These are phyloP conservation scores for Steatornis caripensis DNA, from an alignment of 2,113 vertebrate species.

Conservation along the genomic window DNA sequence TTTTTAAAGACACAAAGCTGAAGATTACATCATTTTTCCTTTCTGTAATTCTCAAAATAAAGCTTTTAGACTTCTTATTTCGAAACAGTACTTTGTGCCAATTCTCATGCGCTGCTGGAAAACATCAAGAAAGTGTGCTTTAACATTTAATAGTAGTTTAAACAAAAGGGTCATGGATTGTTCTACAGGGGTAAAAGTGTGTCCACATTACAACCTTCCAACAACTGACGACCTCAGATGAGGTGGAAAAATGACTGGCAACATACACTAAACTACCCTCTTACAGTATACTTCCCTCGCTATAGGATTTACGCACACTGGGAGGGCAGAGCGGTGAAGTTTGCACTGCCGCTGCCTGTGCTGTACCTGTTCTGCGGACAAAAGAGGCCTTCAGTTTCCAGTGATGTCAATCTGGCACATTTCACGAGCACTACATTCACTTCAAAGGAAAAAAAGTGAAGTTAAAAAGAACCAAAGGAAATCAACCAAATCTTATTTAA, in stretches of 20 bases:
- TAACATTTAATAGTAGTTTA: background rate
- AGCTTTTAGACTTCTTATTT: background rate
- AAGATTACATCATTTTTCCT: background rate
- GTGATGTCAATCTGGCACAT: slow-evolving; percentile 63
- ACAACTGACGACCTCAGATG: background rate
- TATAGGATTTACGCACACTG: slow-evolving; percentile 18
- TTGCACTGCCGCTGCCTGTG: slow-evolving; percentile 44
- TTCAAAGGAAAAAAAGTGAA: slow-evolving; percentile 75
- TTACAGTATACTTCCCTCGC: background rate
- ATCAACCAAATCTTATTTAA: slow-evolving; percentile 71
- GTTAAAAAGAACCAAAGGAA: slow-evolving; percentile 59
- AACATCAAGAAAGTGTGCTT: background rate
- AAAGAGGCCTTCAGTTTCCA: slow-evolving; percentile 63
- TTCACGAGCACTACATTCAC: slow-evolving; percentile 50
- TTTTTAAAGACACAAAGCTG: background rate
- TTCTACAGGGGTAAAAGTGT: background rate
- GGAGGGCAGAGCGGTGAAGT: slow-evolving; percentile 23
- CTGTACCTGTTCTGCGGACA: slow-evolving; percentile 48
- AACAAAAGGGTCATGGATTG: background rate
- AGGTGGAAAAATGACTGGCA: background rate
- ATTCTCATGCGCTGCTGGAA: background rate
- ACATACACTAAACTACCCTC: background rate
- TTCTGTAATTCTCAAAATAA: background rate
- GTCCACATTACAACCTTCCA: background rate
- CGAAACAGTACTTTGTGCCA: background rate